Conservation (phyloP, 2,797 vertebrate genomes). For the Schizopygopsis pylzovi region DNA sequence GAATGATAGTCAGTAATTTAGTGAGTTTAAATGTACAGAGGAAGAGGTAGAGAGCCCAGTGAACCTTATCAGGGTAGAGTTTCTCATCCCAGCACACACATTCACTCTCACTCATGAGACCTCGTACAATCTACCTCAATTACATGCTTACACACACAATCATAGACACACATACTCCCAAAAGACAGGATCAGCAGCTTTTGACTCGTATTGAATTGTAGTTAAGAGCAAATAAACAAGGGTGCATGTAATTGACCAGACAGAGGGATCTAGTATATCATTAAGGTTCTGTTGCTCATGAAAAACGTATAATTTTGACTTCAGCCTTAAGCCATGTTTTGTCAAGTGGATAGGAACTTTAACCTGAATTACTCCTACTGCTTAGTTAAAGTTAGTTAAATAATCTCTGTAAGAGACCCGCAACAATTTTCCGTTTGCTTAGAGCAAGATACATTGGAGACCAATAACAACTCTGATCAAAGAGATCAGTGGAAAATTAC, state of each 20-base stretch:
- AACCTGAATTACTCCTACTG: not conserved
- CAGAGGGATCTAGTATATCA: not conserved
- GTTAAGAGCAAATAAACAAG: not conserved
- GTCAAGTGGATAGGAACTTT: not conserved
- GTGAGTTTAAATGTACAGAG: constrained; percentile 32
- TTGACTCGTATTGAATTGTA: constrained; percentile 33
- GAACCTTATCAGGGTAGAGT: constrained; percentile 74
- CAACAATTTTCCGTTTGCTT: not conserved
- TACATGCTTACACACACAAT: constrained; percentile 24
- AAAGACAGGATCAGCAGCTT: constrained; percentile 71
- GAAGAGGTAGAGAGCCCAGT: constrained; percentile 57
- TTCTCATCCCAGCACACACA: constrained; percentile 38
- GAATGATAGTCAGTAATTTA: constrained; percentile 49
- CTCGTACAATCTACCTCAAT: not conserved
- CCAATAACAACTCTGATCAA: not conserved
- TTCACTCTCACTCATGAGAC: constrained; percentile 17
- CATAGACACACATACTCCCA: constrained; percentile 20
- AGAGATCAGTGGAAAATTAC: not conserved
- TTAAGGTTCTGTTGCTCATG: not conserved
- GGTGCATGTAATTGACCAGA: constrained; percentile 2
- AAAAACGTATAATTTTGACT: constrained; percentile 11
- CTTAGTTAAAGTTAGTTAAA: not conserved
- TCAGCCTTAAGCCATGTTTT: not conserved
- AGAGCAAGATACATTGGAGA: not conserved
- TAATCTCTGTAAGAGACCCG: not conserved